Evolutionary conservation across 2,888 invertebrate species (phyloP).

Genomic region (Pseudoips prasinana): DNA sequence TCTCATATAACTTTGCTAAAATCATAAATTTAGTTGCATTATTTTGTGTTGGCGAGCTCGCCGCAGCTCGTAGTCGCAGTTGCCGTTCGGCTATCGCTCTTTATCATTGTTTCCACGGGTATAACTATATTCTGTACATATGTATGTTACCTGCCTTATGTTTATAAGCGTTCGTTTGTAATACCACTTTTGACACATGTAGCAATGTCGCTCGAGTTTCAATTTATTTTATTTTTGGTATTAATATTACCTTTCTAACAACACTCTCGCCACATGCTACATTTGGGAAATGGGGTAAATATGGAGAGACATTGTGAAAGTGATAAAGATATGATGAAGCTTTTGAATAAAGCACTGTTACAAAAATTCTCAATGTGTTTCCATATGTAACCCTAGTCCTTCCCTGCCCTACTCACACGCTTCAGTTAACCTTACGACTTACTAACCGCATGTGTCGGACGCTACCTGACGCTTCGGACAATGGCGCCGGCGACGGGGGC

Average conservation of each 20-base stretch:
- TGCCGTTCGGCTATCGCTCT: slow-evolving; percentile 64
- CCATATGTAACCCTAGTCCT: slow-evolving; percentile 79
- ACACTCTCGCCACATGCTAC: slow-evolving; percentile 80
- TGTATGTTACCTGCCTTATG: slow-evolving; percentile 77
- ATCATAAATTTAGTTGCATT: slow-evolving; percentile 54
- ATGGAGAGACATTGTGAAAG: slow-evolving; percentile 86
- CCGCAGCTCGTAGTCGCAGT: slow-evolving; percentile 36
- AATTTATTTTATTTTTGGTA: slow-evolving; percentile 51
- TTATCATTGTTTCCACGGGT: slow-evolving; percentile 78
- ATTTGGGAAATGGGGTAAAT: slow-evolving; percentile 86
- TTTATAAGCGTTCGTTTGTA: slow-evolving; percentile 81
- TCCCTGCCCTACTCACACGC: slow-evolving; percentile 46
- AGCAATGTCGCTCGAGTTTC: slow-evolving; percentile 79
- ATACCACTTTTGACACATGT: slow-evolving; percentile 83
- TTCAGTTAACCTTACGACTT: slow-evolving; percentile 25
- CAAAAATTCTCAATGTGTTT: slow-evolving; percentile 86
- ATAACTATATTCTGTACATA: slow-evolving; percentile 73
- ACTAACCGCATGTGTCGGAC: slow-evolving; percentile 34
- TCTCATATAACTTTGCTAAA: slow-evolving; percentile 59
- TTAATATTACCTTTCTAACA: slow-evolving; percentile 57
- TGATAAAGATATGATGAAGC: slow-evolving; percentile 83
- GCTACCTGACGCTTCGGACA: not conserved
- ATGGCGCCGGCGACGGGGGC: too few species aligned
- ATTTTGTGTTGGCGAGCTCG: slow-evolving; percentile 39
- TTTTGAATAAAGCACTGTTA: slow-evolving; percentile 86